Base-by-base conservation (phyloP, 1,140 invertebrate species). In the Panagrolaimus sp. region DNA sequence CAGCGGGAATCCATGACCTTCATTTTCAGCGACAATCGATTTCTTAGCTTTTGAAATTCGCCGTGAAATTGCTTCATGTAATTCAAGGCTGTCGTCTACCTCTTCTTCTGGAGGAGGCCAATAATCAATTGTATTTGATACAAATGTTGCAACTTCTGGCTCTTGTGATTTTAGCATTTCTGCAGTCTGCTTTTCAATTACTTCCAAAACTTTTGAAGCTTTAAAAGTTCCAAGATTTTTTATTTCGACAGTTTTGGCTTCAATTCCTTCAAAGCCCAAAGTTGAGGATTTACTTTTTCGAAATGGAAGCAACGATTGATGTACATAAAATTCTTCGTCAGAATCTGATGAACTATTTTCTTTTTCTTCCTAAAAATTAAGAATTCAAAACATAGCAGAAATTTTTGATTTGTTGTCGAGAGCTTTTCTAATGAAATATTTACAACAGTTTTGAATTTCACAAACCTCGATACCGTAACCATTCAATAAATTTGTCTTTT, bases 281-380 rank as follows among this genome's bases (percentile, higher is more conserved):
- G 46, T 63, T 13, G 67, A 67, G 14, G 72, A 74, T 44, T 74
- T 74, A 9, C 73, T 75, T 44, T 74, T 74, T n/a, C 73, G 71
- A n/a, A 74, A 51, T 9, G 72, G 72, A 4, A 75, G 23, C 16
- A 74, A 27, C 2, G 51, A 38, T 25, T 46, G 38, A 46, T 74
- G 73, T 20, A 68, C 66, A 65, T 65, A 74, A 38, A 74, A 69
- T 64, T 74, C 73, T 53, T 74, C 73, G 53, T 74, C 73, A 38
- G 73, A 75, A 48, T 74, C 72, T 23, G 64, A 73, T 2, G 42
- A 42, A 14, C 46, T 38, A 38, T 38, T 38, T 38, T 38, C 48
- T 14, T 65, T 72, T 23, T 42, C 47, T 44, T 74, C 63, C 43
- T 47, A n/a, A 27, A 57, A 57, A 57, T 1, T 23, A n/a, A n/a